Evolutionary conservation across 2,797 vertebrate genomes (phyloP), one percentile per base, ranked within the genome.

Genomic region (Ficedula albicollis): DNA sequence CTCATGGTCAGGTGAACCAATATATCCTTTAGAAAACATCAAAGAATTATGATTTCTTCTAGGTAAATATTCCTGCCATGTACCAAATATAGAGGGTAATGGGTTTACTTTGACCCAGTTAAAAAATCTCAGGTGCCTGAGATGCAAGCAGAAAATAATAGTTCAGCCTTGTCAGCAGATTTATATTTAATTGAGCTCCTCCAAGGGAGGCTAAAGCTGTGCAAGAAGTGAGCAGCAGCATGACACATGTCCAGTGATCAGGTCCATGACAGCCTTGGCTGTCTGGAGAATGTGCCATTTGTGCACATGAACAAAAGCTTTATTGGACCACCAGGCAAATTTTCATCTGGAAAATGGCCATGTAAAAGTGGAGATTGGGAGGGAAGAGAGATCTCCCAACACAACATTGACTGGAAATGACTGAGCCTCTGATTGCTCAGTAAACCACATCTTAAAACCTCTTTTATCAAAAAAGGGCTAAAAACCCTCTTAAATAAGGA

Each of bases 311-410:
- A 21, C 34, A 48, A 15, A 21, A 46, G 18, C 3, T 75, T 64
- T 68, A 22, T 36, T 3, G 4, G 21, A 74, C 8, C 29, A 68
- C 10, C 8, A 51, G 49, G 54, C 34, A 88, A 74, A 78, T 3
- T 19, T 64, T 12, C 29, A 26, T 13, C n/a, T 70, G 49, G 36
- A 73, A 79, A 70, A 58, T 1, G 7, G 12, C 11, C 30, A 76
- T 0, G 1, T 26, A 64, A 59, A 64, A 51, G 12, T 26, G 22
- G 6, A 25, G 6, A 22, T 0, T 55, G 18, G 43, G 39, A 76
- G 6, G 26, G 7, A 84, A 67, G 16, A 48, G 30, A 84, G 5
- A 26, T 69, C 13, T 66, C 39, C 12, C n/a, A 63, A 5, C 13
- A 66, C 9, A 67, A 43, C 10, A 27, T 49, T 13, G 34, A n/a